Evolutionary conservation across 2,113 vertebrate species (phyloP).

Genomic region (Microtus oregoni): DNA sequence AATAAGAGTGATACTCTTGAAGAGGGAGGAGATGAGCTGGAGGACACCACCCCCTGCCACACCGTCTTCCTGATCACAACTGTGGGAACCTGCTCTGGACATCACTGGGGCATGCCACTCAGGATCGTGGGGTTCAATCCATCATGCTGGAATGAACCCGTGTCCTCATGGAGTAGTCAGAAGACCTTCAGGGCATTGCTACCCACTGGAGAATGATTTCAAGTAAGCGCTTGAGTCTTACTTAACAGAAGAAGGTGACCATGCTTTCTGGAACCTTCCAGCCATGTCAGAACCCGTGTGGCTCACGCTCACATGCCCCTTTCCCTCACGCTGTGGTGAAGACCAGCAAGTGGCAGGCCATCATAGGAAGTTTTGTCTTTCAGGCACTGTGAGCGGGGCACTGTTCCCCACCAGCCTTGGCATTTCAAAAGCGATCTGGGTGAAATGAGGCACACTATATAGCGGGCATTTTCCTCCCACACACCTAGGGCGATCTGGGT

Average conservation of each 20-base stretch:
- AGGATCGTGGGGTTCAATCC: neutral
- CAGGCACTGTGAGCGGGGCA: neutral
- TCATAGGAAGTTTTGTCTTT: accelerated
- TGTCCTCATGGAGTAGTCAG: neutral
- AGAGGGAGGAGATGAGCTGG: neutral
- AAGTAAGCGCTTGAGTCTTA: neutral
- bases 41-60: accelerated
- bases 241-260: neutral
- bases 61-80: neutral
- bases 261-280: neutral
- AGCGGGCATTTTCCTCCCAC: conserved; percentile 37
- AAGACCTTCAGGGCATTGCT: neutral
- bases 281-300: neutral
- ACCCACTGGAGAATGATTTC: neutral
- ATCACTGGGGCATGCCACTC: accelerated
- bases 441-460: conserved; percentile 24
- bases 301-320: neutral
- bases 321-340: neutral
- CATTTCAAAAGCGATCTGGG: neutral
- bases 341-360: neutral
- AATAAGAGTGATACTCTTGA: accelerated
- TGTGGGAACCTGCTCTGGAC: neutral
- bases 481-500: neutral
- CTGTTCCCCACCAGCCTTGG: no score
- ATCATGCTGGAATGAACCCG: accelerated